Conservation (phyloP, 2,797 vertebrate species). For the Notamacropus eugenii region DNA sequence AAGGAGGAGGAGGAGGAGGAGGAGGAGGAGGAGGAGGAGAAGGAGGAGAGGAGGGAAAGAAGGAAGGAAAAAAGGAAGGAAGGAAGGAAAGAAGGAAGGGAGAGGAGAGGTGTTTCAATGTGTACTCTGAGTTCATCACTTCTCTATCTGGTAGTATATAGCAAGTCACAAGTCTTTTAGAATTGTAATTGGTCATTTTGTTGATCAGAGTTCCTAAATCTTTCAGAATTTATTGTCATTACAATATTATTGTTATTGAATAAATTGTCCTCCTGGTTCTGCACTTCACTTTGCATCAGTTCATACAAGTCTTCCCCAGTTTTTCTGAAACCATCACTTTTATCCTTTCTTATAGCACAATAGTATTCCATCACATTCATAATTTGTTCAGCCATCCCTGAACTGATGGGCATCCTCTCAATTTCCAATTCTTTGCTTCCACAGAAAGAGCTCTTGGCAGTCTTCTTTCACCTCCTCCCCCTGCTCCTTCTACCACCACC, state of each 20-base stretch:
- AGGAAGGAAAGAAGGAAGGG: background rate
- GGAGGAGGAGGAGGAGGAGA: too few relatives aligned
- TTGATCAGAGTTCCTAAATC: background rate
- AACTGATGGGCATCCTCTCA: background rate
- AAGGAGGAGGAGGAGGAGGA: too few relatives aligned
- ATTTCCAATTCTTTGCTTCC: background rate
- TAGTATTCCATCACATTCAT: background rate
- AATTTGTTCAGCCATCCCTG: background rate
- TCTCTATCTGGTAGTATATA: background rate
- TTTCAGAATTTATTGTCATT: background rate
- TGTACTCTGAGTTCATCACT: background rate
- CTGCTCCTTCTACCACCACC: background rate
- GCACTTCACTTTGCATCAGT: background rate
- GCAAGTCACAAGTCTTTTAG: background rate
- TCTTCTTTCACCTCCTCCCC: background rate
- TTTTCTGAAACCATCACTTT: background rate
- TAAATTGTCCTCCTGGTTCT: background rate
- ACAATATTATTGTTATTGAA: background rate
- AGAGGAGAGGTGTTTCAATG: background rate
- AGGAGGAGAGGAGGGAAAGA: rapidly evolving
- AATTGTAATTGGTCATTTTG: background rate
- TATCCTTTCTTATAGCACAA: background rate
- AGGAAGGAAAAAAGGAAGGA: too few relatives aligned
- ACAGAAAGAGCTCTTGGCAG: background rate
- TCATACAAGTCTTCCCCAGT: background rate